Base-by-base conservation (phyloP, 2,113 vertebrate genomes). In the Proteles cristata region DNA sequence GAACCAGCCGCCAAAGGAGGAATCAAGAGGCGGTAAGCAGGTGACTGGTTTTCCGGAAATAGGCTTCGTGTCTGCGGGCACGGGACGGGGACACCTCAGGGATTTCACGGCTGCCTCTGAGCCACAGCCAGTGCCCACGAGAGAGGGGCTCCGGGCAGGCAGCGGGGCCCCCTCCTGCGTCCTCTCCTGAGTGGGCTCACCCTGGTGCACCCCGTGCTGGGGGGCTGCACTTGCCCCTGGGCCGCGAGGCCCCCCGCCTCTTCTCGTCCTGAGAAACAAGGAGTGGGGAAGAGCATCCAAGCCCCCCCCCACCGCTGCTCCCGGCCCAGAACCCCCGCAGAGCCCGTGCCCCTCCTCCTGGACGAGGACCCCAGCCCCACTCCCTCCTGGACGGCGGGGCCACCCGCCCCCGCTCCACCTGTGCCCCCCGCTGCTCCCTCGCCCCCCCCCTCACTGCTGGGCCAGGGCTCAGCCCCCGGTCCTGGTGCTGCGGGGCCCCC, bases 21-120 rank as follows among this genome's bases (percentile, higher is more conserved):
- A 6, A 11, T 0, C 19, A 1, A 48, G 55, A 71, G 48, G 12
- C 39, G 2, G 15, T 0, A 0, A 5, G 48, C 45, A 3, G 48
- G 31, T 7, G 68, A 35, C 3, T 2, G 11, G 45, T 14, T 88
- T 87, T 82, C 45, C 0, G 5, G 69, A 76, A 84, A 26, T 14
- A 1, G 7, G 55, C n/a, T 35, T 28, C 31, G 2, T 10, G 4
- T 39, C 92, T 74, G 31, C 53, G 16, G 53, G 53, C 14, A 55
- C 53, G 4, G 53, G 14, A 4, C 53, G 5, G 63, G 48, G n/a
- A 33, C 31, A 1, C 28, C 19, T 26, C 21, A 14, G 6, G 5
- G 31, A 28, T 14, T 8, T n/a, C 3, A 55, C 7, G 17, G 50
- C 39, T 39, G 39, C 39, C 39, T 39, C 39, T 5, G 33, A 92